These are phyloP conservation scores for Tachyglossus aculeatus DNA, from an alignment of 2,797 vertebrate species.

Conservation along the genomic window DNA sequence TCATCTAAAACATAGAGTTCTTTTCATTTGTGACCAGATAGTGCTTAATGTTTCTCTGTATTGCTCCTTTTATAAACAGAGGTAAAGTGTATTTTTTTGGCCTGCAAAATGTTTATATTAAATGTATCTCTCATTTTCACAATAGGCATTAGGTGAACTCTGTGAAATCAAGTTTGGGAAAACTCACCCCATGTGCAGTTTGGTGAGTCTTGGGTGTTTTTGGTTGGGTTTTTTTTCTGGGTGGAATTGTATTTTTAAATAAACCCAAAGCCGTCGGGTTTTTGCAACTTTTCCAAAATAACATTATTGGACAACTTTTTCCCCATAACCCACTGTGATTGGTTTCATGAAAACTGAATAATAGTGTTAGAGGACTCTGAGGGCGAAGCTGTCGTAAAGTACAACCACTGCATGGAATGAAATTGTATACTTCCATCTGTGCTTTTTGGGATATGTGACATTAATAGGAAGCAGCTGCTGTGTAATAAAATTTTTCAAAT, in stretches of 20 bases:
- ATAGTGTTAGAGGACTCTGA: not conserved
- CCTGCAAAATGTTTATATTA: not conserved
- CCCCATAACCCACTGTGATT: not conserved
- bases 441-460: not conserved
- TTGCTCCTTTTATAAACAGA: not conserved
- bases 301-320: not conserved
- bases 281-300: not conserved
- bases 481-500: not conserved
- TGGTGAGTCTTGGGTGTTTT: constrained; percentile 77
- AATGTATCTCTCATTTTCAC: constrained; percentile 33
- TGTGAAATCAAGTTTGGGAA: constrained; percentile 99
- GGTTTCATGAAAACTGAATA: not conserved
- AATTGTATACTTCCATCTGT: not conserved
- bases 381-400: not conserved
- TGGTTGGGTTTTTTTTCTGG: rapidly evolving
- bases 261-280: rapidly evolving
- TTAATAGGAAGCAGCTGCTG: not conserved
- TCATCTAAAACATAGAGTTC: not conserved
- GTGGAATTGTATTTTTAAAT: not conserved
- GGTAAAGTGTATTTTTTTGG: not conserved
- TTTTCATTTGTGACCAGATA: constrained; percentile 2
- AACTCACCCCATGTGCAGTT: constrained; percentile 92
- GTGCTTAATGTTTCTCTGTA: not conserved
- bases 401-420: not conserved
- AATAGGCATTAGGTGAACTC: constrained; percentile 93